These are phyloP conservation scores for Drosophila anceps DNA, from an alignment of 2,888 invertebrate genomes.

Conservation along the genomic window DNA sequence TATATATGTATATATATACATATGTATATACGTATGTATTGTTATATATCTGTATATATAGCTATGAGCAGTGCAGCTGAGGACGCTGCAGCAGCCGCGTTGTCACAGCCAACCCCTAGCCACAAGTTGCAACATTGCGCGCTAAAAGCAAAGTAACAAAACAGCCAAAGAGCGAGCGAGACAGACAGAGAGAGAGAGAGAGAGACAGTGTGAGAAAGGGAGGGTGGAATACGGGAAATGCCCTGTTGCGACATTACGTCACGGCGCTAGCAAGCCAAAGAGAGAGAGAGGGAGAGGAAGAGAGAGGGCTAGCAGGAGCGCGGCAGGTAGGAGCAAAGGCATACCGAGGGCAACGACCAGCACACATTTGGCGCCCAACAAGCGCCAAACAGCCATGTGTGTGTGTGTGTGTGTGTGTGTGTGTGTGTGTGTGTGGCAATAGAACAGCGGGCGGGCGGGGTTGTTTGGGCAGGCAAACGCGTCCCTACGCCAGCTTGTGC, in stretches of 20 bases:
- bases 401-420: neutral
- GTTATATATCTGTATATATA: neutral
- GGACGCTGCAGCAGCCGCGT: slow-evolving; percentile 56
- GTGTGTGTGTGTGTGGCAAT: slow-evolving; percentile 6
- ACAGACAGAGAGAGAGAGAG: slow-evolving; percentile 2
- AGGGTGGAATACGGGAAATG: slow-evolving; percentile 48
- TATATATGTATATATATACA: neutral
- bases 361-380: slow-evolving; percentile 76
- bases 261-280: slow-evolving; percentile 24
- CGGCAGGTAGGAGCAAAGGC: slow-evolving; percentile 7
- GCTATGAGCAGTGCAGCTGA: slow-evolving; percentile 41
- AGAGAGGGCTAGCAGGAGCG: slow-evolving; percentile 9
- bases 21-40: neutral
- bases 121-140: slow-evolving; percentile 40
- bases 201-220: neutral
- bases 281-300: neutral
- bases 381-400: neutral
- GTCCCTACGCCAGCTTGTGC: slow-evolving; percentile 10
- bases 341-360: slow-evolving; percentile 79
- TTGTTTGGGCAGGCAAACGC: slow-evolving; percentile 17
- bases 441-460: slow-evolving; percentile 14
- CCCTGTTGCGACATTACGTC: slow-evolving; percentile 73
- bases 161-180: slow-evolving; percentile 13
- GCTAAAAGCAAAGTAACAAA: slow-evolving; percentile 38
- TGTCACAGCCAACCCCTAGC: slow-evolving; percentile 32